phyloP scores from a whole-genome alignment of 1,140 invertebrate species.

The Aporrectodea caliginosa region DNA sequence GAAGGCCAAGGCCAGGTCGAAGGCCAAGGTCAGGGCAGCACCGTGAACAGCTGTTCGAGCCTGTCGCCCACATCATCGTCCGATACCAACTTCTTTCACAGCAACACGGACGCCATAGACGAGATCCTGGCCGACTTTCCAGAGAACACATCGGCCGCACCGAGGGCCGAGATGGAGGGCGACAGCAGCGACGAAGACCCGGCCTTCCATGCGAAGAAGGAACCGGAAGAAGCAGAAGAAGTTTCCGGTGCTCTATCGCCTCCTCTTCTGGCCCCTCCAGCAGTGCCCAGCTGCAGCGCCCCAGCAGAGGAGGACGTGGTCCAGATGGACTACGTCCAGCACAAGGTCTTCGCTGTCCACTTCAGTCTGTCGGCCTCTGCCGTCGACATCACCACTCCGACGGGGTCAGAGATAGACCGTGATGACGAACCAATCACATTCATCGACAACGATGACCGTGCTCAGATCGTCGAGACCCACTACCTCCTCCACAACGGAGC shows the following conservation, averaged over 20 bases:
- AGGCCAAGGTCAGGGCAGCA: neutral
- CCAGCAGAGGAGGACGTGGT: neutral
- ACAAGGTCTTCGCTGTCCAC: neutral
- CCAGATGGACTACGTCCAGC: neutral
- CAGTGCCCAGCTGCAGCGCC: neutral
- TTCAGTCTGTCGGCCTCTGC: neutral
- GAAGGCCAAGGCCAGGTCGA: neutral
- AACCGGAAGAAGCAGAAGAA: neutral
- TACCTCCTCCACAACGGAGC: neutral
- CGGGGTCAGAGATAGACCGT: neutral
- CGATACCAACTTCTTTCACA: neutral
- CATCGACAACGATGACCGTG: neutral
- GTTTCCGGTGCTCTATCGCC: neutral
- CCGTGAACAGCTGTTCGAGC: neutral
- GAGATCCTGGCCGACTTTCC: neutral
- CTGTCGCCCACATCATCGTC: neutral
- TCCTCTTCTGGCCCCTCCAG: too few species aligned
- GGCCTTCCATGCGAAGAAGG: neutral
- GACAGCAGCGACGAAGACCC: conserved; percentile 1
- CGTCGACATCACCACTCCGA: neutral
- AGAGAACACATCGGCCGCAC: neutral
- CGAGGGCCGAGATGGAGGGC: neutral
- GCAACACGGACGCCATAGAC: neutral
- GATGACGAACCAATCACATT: neutral
- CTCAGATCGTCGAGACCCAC: neutral